Evolutionary conservation across 2,113 vertebrate genomes (phyloP).

Genomic region (Crotalus helleri): DNA sequence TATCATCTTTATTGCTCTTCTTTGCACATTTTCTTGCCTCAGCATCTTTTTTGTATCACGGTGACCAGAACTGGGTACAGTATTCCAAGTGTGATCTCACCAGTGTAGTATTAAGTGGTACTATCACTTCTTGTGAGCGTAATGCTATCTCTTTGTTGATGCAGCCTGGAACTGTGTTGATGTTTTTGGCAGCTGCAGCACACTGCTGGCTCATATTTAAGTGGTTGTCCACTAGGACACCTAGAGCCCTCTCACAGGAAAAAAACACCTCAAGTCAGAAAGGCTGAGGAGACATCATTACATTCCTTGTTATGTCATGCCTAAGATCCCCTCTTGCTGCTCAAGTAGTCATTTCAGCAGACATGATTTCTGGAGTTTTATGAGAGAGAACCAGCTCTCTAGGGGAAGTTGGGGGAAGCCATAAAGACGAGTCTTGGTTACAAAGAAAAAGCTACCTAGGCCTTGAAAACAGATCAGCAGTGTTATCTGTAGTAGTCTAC

Average conservation of each 20-base stretch:
- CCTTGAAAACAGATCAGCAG: not conserved
- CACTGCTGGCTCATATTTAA: not conserved
- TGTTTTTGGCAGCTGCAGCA: not conserved
- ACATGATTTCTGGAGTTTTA: not conserved
- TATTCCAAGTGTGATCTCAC: not conserved
- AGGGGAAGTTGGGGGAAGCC: not conserved
- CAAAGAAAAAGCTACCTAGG: not conserved
- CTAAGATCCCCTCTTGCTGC: not conserved
- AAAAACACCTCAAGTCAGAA: not conserved
- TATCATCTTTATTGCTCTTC: not conserved
- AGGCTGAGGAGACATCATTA: not conserved
- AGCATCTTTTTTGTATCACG: not conserved
- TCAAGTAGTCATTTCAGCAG: not conserved
- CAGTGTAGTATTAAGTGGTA: not conserved
- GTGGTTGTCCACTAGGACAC: not conserved
- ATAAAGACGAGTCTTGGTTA: not conserved
- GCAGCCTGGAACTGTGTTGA: not conserved
- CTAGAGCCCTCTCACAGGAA: not conserved
- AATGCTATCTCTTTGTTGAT: not conserved
- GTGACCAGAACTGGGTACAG: not conserved
- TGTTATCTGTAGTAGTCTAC: not conserved
- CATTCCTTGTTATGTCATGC: not conserved
- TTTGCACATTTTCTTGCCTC: not conserved
- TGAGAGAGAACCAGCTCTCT: not conserved
- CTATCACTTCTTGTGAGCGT: not conserved